These are phyloP conservation scores for Scylla paramamosain DNA, from an alignment of 1,140 invertebrate genomes.

Conservation along the genomic window DNA sequence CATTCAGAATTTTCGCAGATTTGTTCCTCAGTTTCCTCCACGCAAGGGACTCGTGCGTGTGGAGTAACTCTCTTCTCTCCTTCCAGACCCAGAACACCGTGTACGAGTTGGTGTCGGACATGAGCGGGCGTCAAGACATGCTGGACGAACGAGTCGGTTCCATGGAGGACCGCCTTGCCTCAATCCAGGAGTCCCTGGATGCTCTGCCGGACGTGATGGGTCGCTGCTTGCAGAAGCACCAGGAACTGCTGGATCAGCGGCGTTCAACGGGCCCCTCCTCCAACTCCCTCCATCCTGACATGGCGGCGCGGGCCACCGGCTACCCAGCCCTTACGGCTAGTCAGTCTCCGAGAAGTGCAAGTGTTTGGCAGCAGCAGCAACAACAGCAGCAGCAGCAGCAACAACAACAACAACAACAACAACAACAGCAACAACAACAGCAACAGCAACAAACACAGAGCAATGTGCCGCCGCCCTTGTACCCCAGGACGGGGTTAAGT, in stretches of 20 bases:
- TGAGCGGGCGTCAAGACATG: conserved; percentile 93
- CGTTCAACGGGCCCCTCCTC: conserved; percentile 68
- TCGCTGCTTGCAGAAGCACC: conserved; percentile 79
- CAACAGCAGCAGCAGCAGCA: conserved; percentile 69
- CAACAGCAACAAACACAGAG: conserved; percentile 34
- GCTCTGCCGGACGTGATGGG: conserved; percentile 90
- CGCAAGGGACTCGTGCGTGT: neutral
- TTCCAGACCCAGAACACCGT: conserved; percentile 97
- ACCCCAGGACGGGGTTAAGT: conserved; percentile 70
- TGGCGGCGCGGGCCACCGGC: conserved; percentile 73
- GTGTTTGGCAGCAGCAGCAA: conserved; percentile 74
- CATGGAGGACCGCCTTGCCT: conserved; percentile 92
- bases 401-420: conserved; percentile 41
- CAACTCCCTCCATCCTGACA: conserved; percentile 78
- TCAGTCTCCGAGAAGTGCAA: conserved; percentile 72
- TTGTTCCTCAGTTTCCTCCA: neutral
- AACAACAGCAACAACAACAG: conserved; percentile 56
- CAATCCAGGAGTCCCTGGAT: conserved; percentile 89
- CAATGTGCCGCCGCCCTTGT: conserved; percentile 71
- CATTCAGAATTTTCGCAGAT: neutral
- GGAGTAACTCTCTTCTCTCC: neutral
- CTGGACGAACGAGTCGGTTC: conserved; percentile 92
- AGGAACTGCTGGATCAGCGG: conserved; percentile 77
- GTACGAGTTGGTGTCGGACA: conserved; percentile 97
- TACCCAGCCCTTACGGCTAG: conserved; percentile 58